Conservation (phyloP, 2,888 invertebrate species). For the Cerastis leucographa region DNA sequence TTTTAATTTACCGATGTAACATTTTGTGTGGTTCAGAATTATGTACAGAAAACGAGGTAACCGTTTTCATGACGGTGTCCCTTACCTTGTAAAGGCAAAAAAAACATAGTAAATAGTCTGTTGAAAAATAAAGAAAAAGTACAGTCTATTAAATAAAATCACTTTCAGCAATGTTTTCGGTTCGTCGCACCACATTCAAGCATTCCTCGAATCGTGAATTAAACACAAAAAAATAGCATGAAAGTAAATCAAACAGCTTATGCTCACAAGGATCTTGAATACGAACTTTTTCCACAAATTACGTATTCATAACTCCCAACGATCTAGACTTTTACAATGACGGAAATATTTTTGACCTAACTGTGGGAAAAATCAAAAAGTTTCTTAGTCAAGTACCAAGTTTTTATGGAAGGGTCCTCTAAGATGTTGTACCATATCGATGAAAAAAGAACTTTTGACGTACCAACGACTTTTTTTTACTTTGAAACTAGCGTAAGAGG, state of each 20-base stretch:
- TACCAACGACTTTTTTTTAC: conserved; percentile 29
- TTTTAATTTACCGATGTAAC: too few species aligned
- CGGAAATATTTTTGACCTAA: conserved; percentile 13
- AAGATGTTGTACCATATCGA: conserved; percentile 37
- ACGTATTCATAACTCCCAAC: conserved; percentile 34
- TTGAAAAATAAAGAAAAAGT: neutral
- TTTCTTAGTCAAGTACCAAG: neutral
- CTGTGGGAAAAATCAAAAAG: neutral
- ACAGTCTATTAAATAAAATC: conserved; percentile 15
- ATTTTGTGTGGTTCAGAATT: too few species aligned
- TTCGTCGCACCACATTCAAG: conserved; percentile 1
- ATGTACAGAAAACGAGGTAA: too few species aligned
- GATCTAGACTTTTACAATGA: conserved; percentile 23
- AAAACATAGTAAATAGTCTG: too few species aligned
- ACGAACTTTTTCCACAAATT: conserved; percentile 40
- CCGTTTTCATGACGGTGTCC: too few species aligned
- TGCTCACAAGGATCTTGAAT: conserved; percentile 15
- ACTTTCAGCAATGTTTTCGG: conserved; percentile 16
- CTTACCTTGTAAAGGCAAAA: neutral
- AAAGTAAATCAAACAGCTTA: conserved; percentile 34
- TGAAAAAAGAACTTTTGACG: conserved; percentile 36
- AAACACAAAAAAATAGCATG: conserved; percentile 13
- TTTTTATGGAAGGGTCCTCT: conserved; percentile 17
- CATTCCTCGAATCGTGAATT: conserved; percentile 10
- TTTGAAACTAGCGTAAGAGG: conserved; percentile 43